Evolutionary conservation across 2,888 invertebrate species (phyloP).

Genomic region (Tortrix viridana): DNA sequence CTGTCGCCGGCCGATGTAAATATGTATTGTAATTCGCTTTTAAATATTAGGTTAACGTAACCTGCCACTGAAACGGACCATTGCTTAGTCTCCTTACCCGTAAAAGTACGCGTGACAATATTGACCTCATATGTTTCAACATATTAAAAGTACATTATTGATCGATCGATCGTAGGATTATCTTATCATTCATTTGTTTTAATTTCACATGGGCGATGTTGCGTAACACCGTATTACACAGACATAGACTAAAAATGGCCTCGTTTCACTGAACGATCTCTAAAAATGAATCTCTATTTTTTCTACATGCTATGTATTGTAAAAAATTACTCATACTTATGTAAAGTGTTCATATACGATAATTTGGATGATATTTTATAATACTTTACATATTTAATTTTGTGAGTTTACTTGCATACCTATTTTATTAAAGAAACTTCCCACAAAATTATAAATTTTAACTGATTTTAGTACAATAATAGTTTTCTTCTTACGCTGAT

Average conservation of each 20-base stretch:
- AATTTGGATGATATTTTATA: slow-evolving; percentile 57
- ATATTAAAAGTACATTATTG: not conserved
- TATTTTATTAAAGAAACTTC: slow-evolving; percentile 28
- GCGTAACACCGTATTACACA: too few relatives aligned
- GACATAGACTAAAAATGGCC: slow-evolving; percentile 67
- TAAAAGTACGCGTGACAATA: slow-evolving; percentile 1
- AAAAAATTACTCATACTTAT: slow-evolving; percentile 78
- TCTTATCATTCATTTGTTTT: too few relatives aligned
- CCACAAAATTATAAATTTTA: slow-evolving; percentile 31
- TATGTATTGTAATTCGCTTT: slow-evolving; percentile 78
- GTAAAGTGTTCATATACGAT: slow-evolving; percentile 76
- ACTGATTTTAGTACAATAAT: slow-evolving; percentile 51
- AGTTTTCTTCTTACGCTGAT: slow-evolving; percentile 22
- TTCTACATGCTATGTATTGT: slow-evolving; percentile 83
- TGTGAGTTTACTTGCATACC: slow-evolving; percentile 35
- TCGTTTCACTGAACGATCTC: slow-evolving; percentile 82
- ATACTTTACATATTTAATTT: slow-evolving; percentile 39
- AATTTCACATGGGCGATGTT: too few relatives aligned
- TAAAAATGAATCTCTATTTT: slow-evolving; percentile 84
- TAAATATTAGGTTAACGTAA: slow-evolving; percentile 71
- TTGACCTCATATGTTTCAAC: not conserved
- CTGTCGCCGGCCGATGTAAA: slow-evolving; percentile 73
- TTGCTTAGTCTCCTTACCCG: slow-evolving; percentile 60
- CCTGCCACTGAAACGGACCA: slow-evolving; percentile 81
- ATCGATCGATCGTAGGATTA: too few relatives aligned